phyloP scores from a whole-genome alignment of 2,113 vertebrate species.

The Anguilla rostrata region DNA sequence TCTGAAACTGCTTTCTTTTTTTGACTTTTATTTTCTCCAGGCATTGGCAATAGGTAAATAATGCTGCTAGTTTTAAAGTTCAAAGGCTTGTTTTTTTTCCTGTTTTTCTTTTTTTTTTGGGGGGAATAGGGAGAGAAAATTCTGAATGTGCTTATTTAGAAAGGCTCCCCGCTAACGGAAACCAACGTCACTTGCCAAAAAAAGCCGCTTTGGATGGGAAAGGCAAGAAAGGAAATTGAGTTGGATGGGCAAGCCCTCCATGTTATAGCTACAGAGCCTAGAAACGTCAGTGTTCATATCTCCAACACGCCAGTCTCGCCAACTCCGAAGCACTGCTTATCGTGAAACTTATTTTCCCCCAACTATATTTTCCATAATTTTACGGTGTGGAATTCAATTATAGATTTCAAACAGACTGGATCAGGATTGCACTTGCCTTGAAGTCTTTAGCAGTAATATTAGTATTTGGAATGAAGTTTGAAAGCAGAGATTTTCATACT shows the following conservation, averaged over 20 bases:
- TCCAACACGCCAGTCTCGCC: background rate
- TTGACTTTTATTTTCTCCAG: background rate
- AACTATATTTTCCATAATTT: conserved; percentile 27
- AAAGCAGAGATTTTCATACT: conserved; percentile 17
- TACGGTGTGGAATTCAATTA: conserved; percentile 29
- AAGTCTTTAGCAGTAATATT: conserved; percentile 10
- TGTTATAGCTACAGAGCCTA: background rate
- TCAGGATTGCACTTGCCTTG: conserved; percentile 17
- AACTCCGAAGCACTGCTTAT: conserved; percentile 10
- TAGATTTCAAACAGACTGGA: conserved; percentile 20
- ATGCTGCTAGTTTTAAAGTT: conserved; percentile 9
- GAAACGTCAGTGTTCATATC: background rate
- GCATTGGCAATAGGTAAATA: background rate
- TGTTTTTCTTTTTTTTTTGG: background rate
- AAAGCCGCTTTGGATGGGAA: background rate
- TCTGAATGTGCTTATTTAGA: background rate
- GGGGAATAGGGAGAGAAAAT: background rate
- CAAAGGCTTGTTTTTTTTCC: conserved; percentile 3
- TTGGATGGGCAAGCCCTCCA: background rate
- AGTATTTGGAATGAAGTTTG: conserved; percentile 12
- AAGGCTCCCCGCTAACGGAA: background rate
- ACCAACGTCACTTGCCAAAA: background rate
- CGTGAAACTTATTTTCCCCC: background rate
- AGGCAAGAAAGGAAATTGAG: conserved; percentile 2
- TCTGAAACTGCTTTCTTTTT: background rate